phyloP scores from a whole-genome alignment of 2,888 invertebrate species.

The Neoascia interrupta region DNA sequence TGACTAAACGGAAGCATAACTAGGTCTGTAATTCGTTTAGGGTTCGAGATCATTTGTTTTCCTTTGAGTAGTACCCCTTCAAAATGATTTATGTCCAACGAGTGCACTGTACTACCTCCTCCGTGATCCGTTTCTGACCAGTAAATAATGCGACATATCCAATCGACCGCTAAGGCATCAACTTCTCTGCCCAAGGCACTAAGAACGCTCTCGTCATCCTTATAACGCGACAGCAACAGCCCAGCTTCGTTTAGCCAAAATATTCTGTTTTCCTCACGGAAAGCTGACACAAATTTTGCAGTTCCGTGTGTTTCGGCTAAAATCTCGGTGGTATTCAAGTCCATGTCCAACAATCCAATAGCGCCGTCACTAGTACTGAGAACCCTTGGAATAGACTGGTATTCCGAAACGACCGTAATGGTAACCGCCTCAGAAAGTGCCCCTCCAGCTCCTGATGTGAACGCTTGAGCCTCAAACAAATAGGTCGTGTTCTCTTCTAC shows the following conservation, averaged over 20 bases:
- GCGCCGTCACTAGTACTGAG: constrained; percentile 87
- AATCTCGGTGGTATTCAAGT: constrained; percentile 83
- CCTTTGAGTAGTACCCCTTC: constrained; percentile 81
- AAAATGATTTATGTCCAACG: constrained; percentile 84
- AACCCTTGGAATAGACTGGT: constrained; percentile 89
- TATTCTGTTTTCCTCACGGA: constrained; percentile 84
- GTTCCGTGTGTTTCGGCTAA: constrained; percentile 83
- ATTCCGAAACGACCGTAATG: constrained; percentile 82
- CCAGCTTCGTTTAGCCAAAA: constrained; percentile 87
- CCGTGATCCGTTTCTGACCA: constrained; percentile 85
- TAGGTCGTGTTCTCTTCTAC: constrained; percentile 84
- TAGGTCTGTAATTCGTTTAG: constrained; percentile 83
- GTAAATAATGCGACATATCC: constrained; percentile 91
- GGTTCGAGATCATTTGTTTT: constrained; percentile 81
- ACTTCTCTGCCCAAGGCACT: constrained; percentile 82
- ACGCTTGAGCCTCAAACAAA: constrained; percentile 88
- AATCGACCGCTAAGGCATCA: constrained; percentile 89
- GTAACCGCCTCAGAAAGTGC: constrained; percentile 84
- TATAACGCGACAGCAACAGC: constrained; percentile 77
- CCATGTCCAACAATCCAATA: constrained; percentile 88
- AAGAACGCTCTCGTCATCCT: constrained; percentile 78
- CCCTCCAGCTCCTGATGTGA: constrained; percentile 89
- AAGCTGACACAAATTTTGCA: constrained; percentile 86
- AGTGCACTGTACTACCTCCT: constrained; percentile 82
- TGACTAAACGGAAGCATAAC: constrained; percentile 89